Base-by-base conservation (phyloP, 2,797 vertebrate genomes). In the Pachyuromys duprasi region DNA sequence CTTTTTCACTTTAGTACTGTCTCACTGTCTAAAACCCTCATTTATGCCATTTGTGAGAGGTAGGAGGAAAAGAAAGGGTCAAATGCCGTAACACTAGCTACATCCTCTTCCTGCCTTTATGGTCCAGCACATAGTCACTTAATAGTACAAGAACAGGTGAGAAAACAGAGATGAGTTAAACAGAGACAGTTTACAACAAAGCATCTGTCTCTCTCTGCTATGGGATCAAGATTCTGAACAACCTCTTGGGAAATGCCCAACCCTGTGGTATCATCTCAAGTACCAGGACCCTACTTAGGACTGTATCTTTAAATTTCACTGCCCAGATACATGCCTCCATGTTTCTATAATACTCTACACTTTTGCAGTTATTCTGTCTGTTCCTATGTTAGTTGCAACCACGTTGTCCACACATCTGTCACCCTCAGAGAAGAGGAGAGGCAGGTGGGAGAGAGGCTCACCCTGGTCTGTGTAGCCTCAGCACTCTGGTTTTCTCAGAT, bases 41-140 rank as follows among this genome's bases (percentile, higher is more conserved):
- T 74, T 90, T 86, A 57, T 87, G 82, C 93, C 86, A 39, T 24
- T 81, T 72, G 28, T 79, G 74, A 89, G 90, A 88, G 53, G n/a
- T 45, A 67, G 42, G 76, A 70, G 75, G 11, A 53, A 78, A 36
- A 79, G 8, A 22, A 53, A 36, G 36, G 12, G 8, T 81, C 53
- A 90, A 18, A 89, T n/a, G 69, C 82, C 86, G 26, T 7, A 45
- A 24, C 86, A 26, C 74, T 86, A 70, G 69, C 53, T 80, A 36
- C 36, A 31, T 83, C 31, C 11, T 95, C 1, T 91, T 81, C n/a
- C 87, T 60, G 80, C 67, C 70, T 90, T 93, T 86, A 72, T 94
- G 88, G 95, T 63, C 87, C 86, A 86, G n/a, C 87, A 87, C 74
- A 70, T 60, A 65, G 83, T 83, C 92, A n/a, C 55, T 94, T 94